Base-by-base conservation (phyloP, 2,888 invertebrate genomes). In the Drosophila pegasa region DNA sequence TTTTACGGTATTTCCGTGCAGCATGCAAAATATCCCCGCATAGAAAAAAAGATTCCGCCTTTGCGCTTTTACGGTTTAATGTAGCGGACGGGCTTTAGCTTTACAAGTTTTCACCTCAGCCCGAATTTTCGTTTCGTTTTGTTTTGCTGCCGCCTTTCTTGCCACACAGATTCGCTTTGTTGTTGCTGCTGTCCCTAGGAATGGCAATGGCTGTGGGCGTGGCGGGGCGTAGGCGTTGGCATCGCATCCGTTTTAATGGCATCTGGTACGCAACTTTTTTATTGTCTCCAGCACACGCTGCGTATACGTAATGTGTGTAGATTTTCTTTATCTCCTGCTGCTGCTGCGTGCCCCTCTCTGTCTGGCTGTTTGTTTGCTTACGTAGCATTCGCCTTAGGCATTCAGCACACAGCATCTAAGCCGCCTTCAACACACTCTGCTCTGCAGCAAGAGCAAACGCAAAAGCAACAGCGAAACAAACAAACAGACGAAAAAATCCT, bases 251-350 rank as follows among this genome's bases (percentile, higher is more conserved):
- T 66, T 87, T 72, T 71, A 77, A 77, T 82, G 77, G 77, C 83
- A 77, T 74, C 68, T 76, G 74, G 54, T 82, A 71, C 60, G 82
- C 80, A 77, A 68, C 35, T 63, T 79, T 68, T 63, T 65, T 78
- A 68, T 65, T 51, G 65, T 78, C 63, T 56, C 64, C 57, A 58
- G 65, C 71, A 35, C 73, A 65, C 69, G 62, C 71, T 74, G 83
- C 88, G 88, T 88, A 83, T 83, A 82, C 86, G 88, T 73, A 88
- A 86, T 82, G 63, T 43, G 43, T 37, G 54, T 45, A 38, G 58
- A 54, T 54, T 33, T 47, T 27, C 33, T 54, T 29, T 41, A n/a
- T 22, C n/a, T 41, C 14, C 38, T 40, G 48, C 31, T 27, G 16
- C 16, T 41, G 12, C n/a, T 7, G 10, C 14, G 47, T 40, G 47